Evolutionary conservation across 2,797 vertebrate species (phyloP).

Genomic region (Phoxinus dragarum): DNA sequence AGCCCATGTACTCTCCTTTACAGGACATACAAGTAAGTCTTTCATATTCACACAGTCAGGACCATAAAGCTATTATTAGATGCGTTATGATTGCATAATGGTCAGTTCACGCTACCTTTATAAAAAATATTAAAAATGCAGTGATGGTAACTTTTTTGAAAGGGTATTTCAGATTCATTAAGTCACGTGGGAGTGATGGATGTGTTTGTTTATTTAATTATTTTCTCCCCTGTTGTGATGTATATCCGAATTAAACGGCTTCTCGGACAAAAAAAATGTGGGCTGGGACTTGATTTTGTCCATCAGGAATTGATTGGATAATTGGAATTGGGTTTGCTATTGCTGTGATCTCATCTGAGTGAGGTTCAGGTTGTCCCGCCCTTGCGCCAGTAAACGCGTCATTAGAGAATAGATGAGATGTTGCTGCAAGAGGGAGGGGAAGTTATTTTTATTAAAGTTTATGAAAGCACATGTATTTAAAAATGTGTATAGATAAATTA

Average conservation of each 20-base stretch:
- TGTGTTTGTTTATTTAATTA: not conserved
- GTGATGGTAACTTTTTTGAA: not conserved
- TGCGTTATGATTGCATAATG: not conserved
- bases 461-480: not conserved
- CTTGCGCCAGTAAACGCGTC: not conserved
- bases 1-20: slow-evolving; percentile 62
- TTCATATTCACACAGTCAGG: not conserved
- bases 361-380: not conserved
- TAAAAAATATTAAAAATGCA: not conserved
- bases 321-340: not conserved
- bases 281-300: not conserved
- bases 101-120: not conserved
- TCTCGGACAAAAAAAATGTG: no score
- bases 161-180: not conserved
- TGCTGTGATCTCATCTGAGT: not conserved
- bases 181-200: not conserved
- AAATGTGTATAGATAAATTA: not conserved
- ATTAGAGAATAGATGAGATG: not conserved
- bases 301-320: not conserved
- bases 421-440: not conserved
- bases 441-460: not conserved
- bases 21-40: slow-evolving; percentile 76
- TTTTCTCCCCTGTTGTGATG: not conserved
- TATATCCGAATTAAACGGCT: not conserved
- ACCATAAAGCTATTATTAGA: not conserved